Evolutionary conservation across 2,113 vertebrate genomes (phyloP).

Genomic region (Colinus virginianus): DNA sequence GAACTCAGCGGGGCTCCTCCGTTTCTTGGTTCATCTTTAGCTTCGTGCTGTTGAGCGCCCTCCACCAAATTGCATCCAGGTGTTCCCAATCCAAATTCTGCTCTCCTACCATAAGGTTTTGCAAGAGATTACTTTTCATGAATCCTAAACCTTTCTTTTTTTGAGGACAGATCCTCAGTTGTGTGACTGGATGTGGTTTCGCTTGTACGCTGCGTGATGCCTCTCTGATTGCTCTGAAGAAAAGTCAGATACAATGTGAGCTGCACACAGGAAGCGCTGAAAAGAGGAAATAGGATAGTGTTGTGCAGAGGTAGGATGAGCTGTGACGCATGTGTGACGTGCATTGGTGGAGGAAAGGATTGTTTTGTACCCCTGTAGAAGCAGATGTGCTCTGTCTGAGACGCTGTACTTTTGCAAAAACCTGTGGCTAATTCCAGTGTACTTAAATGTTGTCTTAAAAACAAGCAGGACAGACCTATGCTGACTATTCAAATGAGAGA

Average conservation of each 20-base stretch:
- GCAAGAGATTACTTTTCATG: neutral
- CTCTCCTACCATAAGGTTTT: neutral
- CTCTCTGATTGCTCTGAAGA: neutral
- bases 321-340: neutral
- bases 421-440: neutral
- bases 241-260: accelerated
- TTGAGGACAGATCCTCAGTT: neutral
- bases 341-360: neutral
- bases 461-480: neutral
- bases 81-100: neutral
- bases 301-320: neutral
- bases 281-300: conserved; percentile 33
- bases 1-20: neutral
- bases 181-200: neutral
- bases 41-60: neutral
- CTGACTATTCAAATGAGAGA: neutral
- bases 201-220: neutral
- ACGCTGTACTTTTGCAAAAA: neutral
- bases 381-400: neutral
- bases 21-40: neutral
- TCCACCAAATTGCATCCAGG: neutral
- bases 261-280: neutral
- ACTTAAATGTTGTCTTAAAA: neutral
- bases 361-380: neutral
- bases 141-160: neutral